Percentiles rank a stretch among this genome's conserved stretches.
These are phyloP conservation scores for Pipistrellus pygmaeus DNA, from an alignment of 2,797 vertebrate species.

Conservation along the genomic window DNA sequence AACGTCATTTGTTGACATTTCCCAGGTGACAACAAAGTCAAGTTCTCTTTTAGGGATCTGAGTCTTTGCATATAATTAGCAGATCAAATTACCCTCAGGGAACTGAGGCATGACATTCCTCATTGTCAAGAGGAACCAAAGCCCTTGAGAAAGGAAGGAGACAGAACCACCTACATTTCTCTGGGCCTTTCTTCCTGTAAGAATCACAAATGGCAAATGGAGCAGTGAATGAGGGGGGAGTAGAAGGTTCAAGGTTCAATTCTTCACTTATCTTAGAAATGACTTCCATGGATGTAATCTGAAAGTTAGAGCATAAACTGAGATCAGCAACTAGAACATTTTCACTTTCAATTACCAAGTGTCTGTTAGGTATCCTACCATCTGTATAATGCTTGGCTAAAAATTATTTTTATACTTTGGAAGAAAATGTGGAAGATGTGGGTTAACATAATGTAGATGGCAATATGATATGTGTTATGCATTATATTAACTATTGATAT, in stretches of 20 bases:
- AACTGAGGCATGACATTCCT: constrained; percentile 78
- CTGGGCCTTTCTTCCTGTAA: constrained; percentile 8
- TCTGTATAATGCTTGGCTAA: background rate
- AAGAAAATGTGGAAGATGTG: constrained; percentile 39
- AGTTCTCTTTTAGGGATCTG: constrained; percentile 83
- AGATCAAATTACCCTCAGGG: constrained; percentile 85
- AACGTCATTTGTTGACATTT: constrained; percentile 86
- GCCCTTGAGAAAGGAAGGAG: constrained; percentile 14
- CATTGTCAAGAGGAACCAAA: constrained; percentile 56
- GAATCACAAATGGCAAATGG: background rate
- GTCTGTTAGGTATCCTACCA: background rate
- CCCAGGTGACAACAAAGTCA: constrained; percentile 85
- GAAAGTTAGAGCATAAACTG: background rate
- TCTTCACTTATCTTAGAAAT: background rate
- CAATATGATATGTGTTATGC: background rate
- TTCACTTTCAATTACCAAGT: background rate
- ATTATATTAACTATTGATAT: background rate
- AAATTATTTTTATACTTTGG: background rate
- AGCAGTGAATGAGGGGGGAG: background rate
- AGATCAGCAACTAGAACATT: background rate
- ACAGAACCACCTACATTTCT: background rate
- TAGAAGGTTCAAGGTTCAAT: background rate
- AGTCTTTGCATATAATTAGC: constrained; percentile 87
- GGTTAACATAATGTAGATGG: background rate
- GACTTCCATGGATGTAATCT: background rate